Evolutionary conservation across 2,113 vertebrate species (phyloP), one percentile per base, ranked within the genome.

Genomic region (Thymallus thymallus): DNA sequence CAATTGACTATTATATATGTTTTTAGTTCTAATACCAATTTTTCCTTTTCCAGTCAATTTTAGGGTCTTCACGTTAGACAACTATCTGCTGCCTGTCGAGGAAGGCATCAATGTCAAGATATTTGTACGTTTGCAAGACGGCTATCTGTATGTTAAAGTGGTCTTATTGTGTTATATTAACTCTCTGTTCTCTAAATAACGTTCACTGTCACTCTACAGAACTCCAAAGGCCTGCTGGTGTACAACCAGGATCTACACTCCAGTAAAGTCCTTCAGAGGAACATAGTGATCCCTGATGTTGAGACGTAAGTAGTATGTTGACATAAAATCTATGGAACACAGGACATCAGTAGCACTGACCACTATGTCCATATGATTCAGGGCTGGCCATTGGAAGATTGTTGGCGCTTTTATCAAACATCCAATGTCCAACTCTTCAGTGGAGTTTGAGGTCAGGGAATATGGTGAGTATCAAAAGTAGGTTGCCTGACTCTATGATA

Each of bases 321-420:
- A 9, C 56, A 60, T 18, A 14, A 16, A 48, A 4, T 16, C 5
- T 4, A 51, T 51, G 48, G 16, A 51, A 16, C 4, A 51, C 48
- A 51, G 16, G 16, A 51, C 48, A 41, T 41, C 9, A 2, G 4
- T 29, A 41, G 35, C 35, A 41, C 23, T 7, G 62, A 51, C 48
- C 48, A 18, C 48, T 51, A 51, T 51, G 48, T 5, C 48, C 14
- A 14, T 83, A 23, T 60, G n/a, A 60, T 30, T 80, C 73, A 93
- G 91, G 71, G 85, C 88, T 67, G 92, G 91, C 24, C 85, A 48
- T 5, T 93, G 92, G 92, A 90, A 83, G 81, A 91, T 93, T 75
- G 83, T 66, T 76, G 91, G 84, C 24, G 84, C 77, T 72, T 93
- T 89, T 85, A 1, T 46, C 26, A 78, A 82, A 2, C 58, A 80